These are phyloP conservation scores for Todiramphus saurophagus DNA, from an alignment of 2,113 vertebrate genomes.

Conservation along the genomic window DNA sequence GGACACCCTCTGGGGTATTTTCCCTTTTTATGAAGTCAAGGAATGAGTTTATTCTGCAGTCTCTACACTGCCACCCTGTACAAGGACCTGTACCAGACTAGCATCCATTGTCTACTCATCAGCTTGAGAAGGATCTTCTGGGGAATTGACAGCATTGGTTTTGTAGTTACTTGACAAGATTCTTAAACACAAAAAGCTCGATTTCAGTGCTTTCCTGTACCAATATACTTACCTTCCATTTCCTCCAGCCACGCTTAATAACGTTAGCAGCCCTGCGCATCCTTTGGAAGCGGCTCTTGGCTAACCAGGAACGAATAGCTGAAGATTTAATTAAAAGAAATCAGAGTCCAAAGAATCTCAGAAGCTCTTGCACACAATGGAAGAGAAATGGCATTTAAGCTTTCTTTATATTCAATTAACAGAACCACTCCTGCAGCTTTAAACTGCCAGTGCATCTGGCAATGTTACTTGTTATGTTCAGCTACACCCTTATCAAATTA, in stretches of 20 bases:
- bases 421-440: neutral
- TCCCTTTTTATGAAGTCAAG: neutral
- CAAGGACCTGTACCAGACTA: neutral
- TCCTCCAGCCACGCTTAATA: constrained; percentile 85
- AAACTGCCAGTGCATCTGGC: neutral
- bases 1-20: neutral
- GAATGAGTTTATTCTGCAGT: neutral
- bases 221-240: constrained; percentile 82
- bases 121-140: neutral
- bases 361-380: neutral
- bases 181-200: neutral
- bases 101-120: neutral
- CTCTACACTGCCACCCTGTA: neutral
- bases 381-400: neutral
- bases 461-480: neutral
- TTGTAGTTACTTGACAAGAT: neutral
- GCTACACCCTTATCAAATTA: neutral
- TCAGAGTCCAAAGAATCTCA: neutral
- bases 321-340: neutral
- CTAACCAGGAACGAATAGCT: constrained; percentile 89
- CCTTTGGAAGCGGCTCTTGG: constrained; percentile 77
- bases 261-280: constrained; percentile 76
- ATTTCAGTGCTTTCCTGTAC: neutral
- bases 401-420: neutral
- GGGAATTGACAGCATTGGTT: neutral